These are phyloP conservation scores for Sitobion miscanthi DNA, from an alignment of 1,140 invertebrate species.

Conservation along the genomic window DNA sequence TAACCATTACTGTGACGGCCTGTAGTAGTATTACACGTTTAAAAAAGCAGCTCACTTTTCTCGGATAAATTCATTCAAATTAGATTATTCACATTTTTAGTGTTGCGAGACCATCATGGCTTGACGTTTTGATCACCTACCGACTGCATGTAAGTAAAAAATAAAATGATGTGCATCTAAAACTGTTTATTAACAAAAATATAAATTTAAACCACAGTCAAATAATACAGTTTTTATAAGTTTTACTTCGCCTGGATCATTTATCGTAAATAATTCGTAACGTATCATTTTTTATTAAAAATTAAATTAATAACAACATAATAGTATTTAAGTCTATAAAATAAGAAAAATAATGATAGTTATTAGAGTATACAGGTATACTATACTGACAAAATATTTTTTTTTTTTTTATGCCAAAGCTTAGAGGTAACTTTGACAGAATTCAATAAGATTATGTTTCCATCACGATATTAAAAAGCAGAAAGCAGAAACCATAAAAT, in stretches of 20 bases:
- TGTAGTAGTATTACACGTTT: background rate
- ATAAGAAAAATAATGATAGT: too few relatives aligned
- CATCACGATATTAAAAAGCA: background rate
- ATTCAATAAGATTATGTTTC: background rate
- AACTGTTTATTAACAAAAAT: background rate
- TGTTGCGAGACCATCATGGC: background rate
- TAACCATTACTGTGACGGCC: background rate
- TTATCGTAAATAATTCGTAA: background rate
- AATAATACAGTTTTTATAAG: background rate
- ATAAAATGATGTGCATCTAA: background rate
- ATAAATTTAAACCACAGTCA: background rate
- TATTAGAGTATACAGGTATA: too few relatives aligned
- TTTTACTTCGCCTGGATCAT: background rate
- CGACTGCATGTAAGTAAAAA: background rate
- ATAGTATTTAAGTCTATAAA: too few relatives aligned
- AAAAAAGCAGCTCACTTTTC: background rate
- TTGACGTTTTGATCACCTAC: background rate
- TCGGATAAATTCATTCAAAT: slow-evolving; percentile 6
- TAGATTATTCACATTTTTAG: background rate
- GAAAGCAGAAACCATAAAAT: background rate
- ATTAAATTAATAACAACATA: background rate
- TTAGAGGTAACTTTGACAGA: background rate
- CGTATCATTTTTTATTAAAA: background rate
- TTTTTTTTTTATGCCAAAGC: background rate
- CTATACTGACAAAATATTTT: too few relatives aligned